Evolutionary conservation across 1,140 invertebrate genomes (phyloP), one percentile per base, ranked within the genome.

Genomic region (Macrotrachela quadricornifera): DNA sequence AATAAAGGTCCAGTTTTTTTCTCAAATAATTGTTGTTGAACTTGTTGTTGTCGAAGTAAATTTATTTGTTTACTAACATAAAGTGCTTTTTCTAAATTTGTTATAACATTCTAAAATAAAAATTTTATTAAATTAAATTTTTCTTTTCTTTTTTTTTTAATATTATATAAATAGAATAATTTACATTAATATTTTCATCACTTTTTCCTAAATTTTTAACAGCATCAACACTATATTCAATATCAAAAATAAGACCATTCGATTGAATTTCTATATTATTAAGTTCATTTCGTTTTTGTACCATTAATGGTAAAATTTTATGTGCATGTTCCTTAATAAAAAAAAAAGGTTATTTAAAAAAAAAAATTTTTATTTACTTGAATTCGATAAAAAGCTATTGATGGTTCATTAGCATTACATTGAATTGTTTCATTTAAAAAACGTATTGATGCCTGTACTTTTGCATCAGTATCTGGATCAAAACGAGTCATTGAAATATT

Each of bases 141-240:
- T n/a, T n/a, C n/a, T n/a, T n/a, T n/a, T n/a, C n/a, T n/a, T 30
- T 8, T 30, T 30, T 4, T 30, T 30, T 30, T 30, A 8, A 30
- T 30, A n/a, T 30, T 30, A 30, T 30, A 30, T 4, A 30, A 30
- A 4, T 8, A 30, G 8, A 30, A 30, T 30, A 2, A 30, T 8
- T 30, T 30, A 30, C 21, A 30, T 30, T 30, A 30, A 30, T 8
- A 30, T 30, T 2, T 4, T 30, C 21, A 30, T 4, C 21, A 30
- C 21, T 30, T 4, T 2, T 30, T 30, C 21, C 21, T 30, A 30
- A 2, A 30, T 30, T 8, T 30, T 30, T 30, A 2, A 46, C 46
- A 36, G 51, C 51, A 11, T 53, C 51, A 0, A 53, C 46, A 12
- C 44, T 40, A 41, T 53, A 53, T n/a, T 53, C 51, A 16, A 53